Conservation (phyloP, 2,113 vertebrate genomes). For the Silurus glanis region DNA sequence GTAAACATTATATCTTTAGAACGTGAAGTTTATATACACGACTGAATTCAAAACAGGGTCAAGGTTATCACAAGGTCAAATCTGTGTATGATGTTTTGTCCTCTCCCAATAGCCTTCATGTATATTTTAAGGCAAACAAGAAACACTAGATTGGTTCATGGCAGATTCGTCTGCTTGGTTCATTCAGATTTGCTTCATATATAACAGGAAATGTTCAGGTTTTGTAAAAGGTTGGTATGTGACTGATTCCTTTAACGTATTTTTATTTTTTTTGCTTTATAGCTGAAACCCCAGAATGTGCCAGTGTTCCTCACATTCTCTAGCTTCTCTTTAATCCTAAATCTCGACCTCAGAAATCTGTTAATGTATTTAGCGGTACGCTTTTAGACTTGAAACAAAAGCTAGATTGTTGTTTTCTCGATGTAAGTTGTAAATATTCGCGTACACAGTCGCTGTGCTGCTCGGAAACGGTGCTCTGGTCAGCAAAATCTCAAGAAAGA, state of each 20-base stretch:
- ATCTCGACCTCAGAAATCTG: background rate
- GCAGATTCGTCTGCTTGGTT: background rate
- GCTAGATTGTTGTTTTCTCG: background rate
- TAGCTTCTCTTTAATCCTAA: background rate
- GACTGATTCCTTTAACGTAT: background rate
- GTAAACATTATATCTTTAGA: background rate
- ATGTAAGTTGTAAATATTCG: background rate
- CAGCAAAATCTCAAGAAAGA: slow-evolving; percentile 53
- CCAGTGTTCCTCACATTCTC: background rate
- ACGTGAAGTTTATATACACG: background rate
- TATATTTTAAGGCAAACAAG: background rate
- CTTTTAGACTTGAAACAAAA: background rate
- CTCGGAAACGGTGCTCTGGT: background rate
- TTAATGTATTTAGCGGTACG: background rate
- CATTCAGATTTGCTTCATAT: background rate
- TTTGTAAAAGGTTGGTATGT: background rate
- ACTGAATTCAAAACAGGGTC: background rate
- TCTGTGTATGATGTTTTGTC: background rate
- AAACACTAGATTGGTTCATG: background rate
- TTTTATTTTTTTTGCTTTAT: background rate
- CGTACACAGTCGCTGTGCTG: background rate
- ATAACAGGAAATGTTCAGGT: background rate
- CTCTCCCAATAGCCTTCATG: background rate
- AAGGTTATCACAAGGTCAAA: background rate
- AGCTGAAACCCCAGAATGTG: background rate